A percentile compares a stretch with the other conserved stretches of the same genome.
phyloP scores from a whole-genome alignment of 1,140 invertebrate species.

The Drosophila melanica region DNA sequence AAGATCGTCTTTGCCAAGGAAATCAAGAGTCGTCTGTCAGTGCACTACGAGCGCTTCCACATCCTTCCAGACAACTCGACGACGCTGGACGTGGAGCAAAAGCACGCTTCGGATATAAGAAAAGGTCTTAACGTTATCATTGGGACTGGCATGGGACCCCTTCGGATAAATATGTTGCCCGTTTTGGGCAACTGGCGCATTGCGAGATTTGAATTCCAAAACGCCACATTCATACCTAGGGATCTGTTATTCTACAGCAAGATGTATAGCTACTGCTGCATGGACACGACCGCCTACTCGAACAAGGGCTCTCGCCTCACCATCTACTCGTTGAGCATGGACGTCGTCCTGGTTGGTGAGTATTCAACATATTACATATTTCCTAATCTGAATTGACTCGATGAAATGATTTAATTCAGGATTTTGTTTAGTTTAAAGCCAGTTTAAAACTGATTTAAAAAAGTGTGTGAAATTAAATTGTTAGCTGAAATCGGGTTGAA shows the following conservation, averaged over 20 bases:
- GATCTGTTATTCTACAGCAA: conserved; percentile 26
- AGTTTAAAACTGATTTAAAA: too few species aligned
- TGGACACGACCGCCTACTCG: conserved; percentile 12
- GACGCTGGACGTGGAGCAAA: background rate
- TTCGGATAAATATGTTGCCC: conserved; percentile 6
- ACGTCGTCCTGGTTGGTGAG: conserved; percentile 32
- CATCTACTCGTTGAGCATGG: conserved; percentile 38
- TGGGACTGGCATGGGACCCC: background rate
- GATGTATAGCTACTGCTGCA: conserved; percentile 46
- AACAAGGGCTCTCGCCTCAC: background rate
- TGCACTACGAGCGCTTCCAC: background rate
- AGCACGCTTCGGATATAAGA: background rate
- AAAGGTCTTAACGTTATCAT: conserved; percentile 24
- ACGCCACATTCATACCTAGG: background rate
- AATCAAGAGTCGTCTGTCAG: rapidly evolving
- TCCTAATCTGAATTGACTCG: too few species aligned
- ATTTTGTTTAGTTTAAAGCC: too few species aligned
- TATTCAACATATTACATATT: background rate
- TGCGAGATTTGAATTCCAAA: background rate
- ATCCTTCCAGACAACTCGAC: background rate
- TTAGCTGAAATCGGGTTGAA: too few species aligned
- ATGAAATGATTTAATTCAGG: too few species aligned
- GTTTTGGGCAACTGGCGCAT: conserved; percentile 42
- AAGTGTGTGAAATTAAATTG: too few species aligned
- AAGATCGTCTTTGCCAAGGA: conserved; percentile 33